Percentiles rank a stretch among this genome's conserved stretches.
phyloP scores from a whole-genome alignment of 2,113 vertebrate genomes.

The Tachycineta bicolor region DNA sequence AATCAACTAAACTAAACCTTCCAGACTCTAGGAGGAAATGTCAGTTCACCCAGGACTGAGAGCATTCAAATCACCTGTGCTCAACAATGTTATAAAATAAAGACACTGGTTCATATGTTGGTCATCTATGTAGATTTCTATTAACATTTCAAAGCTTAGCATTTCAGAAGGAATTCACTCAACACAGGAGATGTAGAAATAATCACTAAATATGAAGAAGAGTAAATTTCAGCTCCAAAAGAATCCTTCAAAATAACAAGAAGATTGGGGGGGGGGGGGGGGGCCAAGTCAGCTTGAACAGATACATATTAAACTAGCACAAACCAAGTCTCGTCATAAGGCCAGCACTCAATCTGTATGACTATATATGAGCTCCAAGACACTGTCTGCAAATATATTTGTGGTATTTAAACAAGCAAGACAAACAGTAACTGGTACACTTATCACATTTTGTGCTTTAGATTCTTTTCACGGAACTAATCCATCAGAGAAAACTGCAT shows the following conservation, averaged over 20 bases:
- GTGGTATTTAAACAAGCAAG: neutral
- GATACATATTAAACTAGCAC: neutral
- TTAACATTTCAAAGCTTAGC: neutral
- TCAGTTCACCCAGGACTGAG: neutral
- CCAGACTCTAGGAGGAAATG: neutral
- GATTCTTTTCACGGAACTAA: neutral
- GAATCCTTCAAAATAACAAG: neutral
- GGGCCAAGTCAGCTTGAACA: neutral
- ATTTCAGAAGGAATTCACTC: neutral
- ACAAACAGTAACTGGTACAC: neutral
- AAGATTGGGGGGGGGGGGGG: fast-evolving
- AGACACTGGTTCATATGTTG: neutral
- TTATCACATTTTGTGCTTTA: neutral
- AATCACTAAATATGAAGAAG: neutral
- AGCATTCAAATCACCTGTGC: neutral
- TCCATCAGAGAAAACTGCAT: neutral
- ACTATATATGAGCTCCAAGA: neutral
- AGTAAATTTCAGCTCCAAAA: neutral
- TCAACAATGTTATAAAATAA: neutral
- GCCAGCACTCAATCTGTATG: neutral
- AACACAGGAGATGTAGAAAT: neutral
- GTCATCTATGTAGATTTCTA: neutral
- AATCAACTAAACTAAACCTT: neutral
- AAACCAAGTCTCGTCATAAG: neutral
- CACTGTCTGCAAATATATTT: neutral